Evolutionary conservation across 2,113 vertebrate species (phyloP), one percentile per base, ranked within the genome.

Genomic region (Thamnaconus septentrionalis): DNA sequence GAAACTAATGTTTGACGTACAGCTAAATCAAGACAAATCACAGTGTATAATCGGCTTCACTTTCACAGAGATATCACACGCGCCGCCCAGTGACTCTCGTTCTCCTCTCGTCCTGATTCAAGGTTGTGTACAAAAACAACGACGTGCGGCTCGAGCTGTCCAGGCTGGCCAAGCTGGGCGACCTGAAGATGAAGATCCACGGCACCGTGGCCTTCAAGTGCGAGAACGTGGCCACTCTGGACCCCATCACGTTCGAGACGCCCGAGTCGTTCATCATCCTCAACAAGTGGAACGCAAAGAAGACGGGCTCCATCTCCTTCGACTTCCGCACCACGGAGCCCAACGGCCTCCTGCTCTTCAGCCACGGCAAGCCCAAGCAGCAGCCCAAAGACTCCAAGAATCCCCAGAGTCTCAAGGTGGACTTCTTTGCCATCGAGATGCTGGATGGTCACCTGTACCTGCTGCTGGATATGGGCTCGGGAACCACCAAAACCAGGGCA

Each of bases 101-200:
- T 52, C 18, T 52, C 6, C 3, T 52, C 18, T 6, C 5, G 2
- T 52, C 18, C 3, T 31, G 44, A 45, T 88, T 5, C 62, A 87
- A 98, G 96, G 97, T 99, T 76, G 96, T 98, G 3, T 99, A 99
- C 87, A 98, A 98, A 91, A 99, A 99, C 89, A 98, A 98, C 0
- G 97, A 99, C 11, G 95, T 98, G 65, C 91, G 96, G 41, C 91
- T 99, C 75, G 97, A 99, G 82, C 89, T 99, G 65, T 99, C 97
- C 77, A 92, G 95, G 62, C 91, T 98, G 87, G 96, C 96, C 69
- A 95, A 96, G 66, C 94, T 94, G 90, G 95, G 95, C 1, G 96
- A 98, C 79, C 88, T 93, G 62, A 99, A 98, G 86, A 98, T 99
- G 95, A 97, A 97, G 87, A 81, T 97, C 62, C 95, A 99, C 1